Evolutionary conservation across 2,113 vertebrate genomes (phyloP).

Genomic region (Plotosus lineatus): DNA sequence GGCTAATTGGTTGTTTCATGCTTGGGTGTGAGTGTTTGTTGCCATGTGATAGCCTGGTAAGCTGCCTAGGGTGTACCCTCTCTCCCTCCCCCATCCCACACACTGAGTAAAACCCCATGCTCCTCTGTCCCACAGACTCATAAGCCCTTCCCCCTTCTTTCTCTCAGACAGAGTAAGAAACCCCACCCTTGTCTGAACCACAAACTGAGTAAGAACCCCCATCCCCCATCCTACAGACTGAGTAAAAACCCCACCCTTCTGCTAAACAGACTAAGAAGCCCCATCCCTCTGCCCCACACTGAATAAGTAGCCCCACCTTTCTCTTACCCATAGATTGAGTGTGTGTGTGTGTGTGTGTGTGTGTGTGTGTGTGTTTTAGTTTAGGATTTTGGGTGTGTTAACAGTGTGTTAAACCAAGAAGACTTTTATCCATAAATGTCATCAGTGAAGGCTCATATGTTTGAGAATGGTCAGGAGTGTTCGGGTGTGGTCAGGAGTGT

Average conservation of each 20-base stretch:
- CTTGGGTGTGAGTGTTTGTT: too few species aligned
- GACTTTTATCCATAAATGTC: not conserved
- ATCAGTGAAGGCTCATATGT: not conserved
- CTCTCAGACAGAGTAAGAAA: not conserved
- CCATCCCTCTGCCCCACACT: not conserved
- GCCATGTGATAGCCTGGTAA: too few species aligned
- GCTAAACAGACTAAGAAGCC: too few species aligned
- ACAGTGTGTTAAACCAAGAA: too few species aligned
- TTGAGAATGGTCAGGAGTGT: too few species aligned
- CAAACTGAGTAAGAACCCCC: not conserved
- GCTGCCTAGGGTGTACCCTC: too few species aligned
- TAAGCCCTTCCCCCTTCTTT: not conserved
- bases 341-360: not conserved
- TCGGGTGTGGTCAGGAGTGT: too few species aligned
- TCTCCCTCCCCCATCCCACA: not conserved
- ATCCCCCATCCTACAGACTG: not conserved
- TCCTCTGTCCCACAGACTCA: not conserved
- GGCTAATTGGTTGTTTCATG: too few species aligned
- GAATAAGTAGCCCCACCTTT: not conserved
- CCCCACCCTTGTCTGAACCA: not conserved
- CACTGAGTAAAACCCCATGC: not conserved
- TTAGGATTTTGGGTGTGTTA: not conserved
- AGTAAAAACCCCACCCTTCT: too few species aligned
- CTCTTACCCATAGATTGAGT: not conserved
- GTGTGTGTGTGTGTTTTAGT: constrained; percentile 19